Conservation (phyloP, 2,888 invertebrate genomes). For the Mythimna loreyi region DNA sequence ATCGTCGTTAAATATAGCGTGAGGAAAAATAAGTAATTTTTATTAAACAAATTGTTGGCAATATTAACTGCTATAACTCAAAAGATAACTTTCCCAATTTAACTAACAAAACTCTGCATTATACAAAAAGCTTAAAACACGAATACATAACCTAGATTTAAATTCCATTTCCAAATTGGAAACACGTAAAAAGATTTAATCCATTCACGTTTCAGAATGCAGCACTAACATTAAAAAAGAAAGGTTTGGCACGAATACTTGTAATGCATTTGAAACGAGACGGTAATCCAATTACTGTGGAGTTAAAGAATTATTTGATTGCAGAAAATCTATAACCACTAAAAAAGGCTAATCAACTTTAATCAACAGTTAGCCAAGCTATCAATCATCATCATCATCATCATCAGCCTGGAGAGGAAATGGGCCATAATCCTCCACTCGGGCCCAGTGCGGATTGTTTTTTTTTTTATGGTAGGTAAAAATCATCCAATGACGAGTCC, state of each 20-base stretch:
- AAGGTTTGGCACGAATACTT: conserved; percentile 2
- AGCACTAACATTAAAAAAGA: conserved; percentile 7
- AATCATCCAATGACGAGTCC: too few relatives aligned
- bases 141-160: conserved; percentile 15
- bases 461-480: too few relatives aligned
- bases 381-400: too few relatives aligned
- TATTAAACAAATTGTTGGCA: too few relatives aligned
- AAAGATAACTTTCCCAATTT: not conserved
- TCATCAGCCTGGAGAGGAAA: too few relatives aligned
- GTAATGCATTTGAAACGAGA: not conserved
- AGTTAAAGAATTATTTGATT: not conserved
- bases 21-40: too few relatives aligned
- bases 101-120: not conserved
- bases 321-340: not conserved
- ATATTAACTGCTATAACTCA: not conserved
- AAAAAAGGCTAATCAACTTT: too few relatives aligned
- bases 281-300: not conserved
- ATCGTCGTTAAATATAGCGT: too few relatives aligned
- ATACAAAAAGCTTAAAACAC: conserved; percentile 7
- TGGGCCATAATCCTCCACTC: too few relatives aligned
- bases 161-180: conserved; percentile 24
- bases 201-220: conserved; percentile 3
- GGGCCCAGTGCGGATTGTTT: too few relatives aligned
- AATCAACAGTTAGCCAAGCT: too few relatives aligned
- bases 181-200: conserved; percentile 29